These are phyloP conservation scores for Limnothrissa miodon DNA, from an alignment of 2,113 vertebrate genomes.

Conservation along the genomic window DNA sequence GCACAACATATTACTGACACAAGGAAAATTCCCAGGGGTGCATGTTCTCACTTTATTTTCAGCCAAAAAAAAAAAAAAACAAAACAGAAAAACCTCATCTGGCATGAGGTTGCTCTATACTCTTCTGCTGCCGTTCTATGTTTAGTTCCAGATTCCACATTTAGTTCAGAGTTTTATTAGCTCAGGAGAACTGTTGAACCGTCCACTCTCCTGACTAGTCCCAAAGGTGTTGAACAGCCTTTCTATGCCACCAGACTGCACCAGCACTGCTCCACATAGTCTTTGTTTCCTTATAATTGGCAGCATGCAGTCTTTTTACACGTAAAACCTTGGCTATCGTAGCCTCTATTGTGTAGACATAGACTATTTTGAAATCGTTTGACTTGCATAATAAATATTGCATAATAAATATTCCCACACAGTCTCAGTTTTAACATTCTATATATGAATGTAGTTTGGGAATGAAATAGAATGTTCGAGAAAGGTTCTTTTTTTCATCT, in stretches of 20 bases:
- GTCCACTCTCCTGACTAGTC: not conserved
- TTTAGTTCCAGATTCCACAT: not conserved
- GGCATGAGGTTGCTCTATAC: not conserved
- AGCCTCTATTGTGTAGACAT: not conserved
- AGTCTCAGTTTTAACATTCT: no score
- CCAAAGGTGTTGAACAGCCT: not conserved
- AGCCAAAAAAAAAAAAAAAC: slow-evolving; percentile 21
- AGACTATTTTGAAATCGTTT: no score
- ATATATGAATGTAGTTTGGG: no score
- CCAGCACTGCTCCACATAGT: not conserved
- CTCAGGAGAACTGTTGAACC: not conserved
- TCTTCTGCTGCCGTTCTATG: not conserved
- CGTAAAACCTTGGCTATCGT: not conserved
- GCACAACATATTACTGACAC: not conserved
- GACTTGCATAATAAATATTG: no score
- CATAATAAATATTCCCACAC: no score
- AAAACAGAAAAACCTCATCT: slow-evolving; percentile 28
- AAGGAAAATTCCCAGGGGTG: not conserved
- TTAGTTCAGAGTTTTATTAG: not conserved
- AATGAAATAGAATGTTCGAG: no score
- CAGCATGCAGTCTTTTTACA: not conserved
- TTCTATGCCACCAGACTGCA: not conserved
- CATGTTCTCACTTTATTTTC: not conserved
- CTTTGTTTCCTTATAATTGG: not conserved
- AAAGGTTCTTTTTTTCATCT: no score